phyloP scores from a whole-genome alignment of 2,113 vertebrate genomes.

The Gyps fulvus region DNA sequence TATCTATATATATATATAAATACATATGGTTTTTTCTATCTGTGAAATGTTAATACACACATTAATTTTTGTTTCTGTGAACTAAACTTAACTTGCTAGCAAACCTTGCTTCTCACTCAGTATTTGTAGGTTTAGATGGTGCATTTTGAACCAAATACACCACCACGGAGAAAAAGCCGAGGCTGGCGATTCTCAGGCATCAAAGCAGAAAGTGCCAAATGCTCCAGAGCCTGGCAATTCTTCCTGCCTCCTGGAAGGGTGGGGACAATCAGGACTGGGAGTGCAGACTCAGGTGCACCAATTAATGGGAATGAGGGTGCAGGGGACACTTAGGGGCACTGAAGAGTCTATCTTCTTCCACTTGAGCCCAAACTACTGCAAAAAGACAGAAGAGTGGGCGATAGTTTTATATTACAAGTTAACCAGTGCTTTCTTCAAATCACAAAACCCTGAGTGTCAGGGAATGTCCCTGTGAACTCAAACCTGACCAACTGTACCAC shows the following conservation, averaged over 20 bases:
- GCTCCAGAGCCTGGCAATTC: not conserved
- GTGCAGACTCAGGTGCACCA: no score
- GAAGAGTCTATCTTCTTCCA: not conserved
- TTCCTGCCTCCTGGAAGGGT: not conserved
- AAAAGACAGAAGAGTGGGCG: not conserved
- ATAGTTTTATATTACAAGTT: not conserved
- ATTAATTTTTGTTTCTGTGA: not conserved
- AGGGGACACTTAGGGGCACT: not conserved
- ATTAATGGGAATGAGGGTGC: not conserved
- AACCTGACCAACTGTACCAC: not conserved
- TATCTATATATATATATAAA: not conserved
- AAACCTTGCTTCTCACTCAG: not conserved
- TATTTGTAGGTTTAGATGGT: not conserved
- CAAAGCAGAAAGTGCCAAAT: not conserved
- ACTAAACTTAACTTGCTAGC: not conserved
- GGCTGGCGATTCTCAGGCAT: not conserved
- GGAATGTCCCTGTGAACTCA: not conserved
- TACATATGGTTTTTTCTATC: accelerated
- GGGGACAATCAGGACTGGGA: not conserved
- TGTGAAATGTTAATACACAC: not conserved
- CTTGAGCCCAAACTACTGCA: not conserved
- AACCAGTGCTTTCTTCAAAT: not conserved
- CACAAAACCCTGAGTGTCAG: not conserved
- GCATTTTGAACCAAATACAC: not conserved
- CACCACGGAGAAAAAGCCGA: accelerated